Evolutionary conservation across 92 coral and sea anemone genomes (phyloP).

Genomic region (Zoanthus sociatus): DNA sequence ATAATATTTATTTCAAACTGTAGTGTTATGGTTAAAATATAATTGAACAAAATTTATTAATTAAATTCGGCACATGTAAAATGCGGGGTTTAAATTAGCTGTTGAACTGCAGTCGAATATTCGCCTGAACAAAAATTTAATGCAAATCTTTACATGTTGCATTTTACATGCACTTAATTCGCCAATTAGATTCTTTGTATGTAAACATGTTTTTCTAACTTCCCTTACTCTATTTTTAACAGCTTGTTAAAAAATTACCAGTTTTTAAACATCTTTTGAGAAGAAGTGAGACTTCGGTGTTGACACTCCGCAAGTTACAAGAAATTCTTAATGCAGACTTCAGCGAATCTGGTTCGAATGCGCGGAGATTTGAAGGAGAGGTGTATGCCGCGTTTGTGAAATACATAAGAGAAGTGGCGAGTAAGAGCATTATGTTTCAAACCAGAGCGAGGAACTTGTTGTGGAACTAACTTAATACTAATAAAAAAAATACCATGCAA

Average conservation of each 20-base stretch:
- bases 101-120: too few species aligned
- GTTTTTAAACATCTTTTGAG: conserved; percentile 5
- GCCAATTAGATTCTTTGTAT: too few species aligned
- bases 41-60: too few species aligned
- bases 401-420: conserved; percentile 1
- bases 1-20: too few species aligned
- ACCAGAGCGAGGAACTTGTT: not conserved
- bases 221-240: not conserved
- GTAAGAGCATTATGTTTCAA: not conserved
- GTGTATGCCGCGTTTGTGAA: conserved; percentile 40
- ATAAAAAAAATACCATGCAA: not conserved
- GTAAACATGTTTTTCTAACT: not conserved
- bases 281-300: conserved; percentile 16
- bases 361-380: conserved; percentile 25
- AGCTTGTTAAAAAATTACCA: conserved; percentile 35
- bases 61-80: too few species aligned
- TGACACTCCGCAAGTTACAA: conserved; percentile 28
- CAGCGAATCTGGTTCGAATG: conserved; percentile 48
- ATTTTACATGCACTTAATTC: too few species aligned
- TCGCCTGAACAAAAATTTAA: too few species aligned
- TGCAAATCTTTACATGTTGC: too few species aligned
- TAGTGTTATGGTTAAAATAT: too few species aligned
- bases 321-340: conserved; percentile 47
- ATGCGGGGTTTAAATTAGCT: too few species aligned
- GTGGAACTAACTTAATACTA: not conserved